Evolutionary conservation across 1,140 invertebrate genomes (phyloP).

Genomic region (Pseudomyrmex concolor): DNA sequence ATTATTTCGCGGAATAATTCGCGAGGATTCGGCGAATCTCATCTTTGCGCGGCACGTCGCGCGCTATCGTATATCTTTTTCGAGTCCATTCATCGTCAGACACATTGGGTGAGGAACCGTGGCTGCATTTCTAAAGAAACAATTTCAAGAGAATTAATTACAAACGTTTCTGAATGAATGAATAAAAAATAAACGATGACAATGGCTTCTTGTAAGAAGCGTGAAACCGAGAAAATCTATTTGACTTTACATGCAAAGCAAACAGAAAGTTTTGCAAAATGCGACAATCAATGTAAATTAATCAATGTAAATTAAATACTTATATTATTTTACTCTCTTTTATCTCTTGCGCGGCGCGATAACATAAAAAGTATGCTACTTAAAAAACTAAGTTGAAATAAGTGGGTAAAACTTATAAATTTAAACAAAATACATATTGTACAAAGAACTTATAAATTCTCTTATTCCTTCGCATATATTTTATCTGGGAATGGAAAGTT

Average conservation of each 20-base stretch:
- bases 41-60: conserved; percentile 21
- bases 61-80: conserved; percentile 48
- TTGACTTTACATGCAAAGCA: too few relatives aligned
- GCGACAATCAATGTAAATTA: neutral
- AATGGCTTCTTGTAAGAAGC: neutral
- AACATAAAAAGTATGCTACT: too few relatives aligned
- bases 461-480: neutral
- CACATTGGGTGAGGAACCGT: neutral
- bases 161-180: conserved; percentile 1
- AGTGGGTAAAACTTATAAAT: too few relatives aligned
- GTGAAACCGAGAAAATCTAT: neutral
- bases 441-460: neutral
- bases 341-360: too few relatives aligned
- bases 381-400: too few relatives aligned
- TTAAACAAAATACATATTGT: neutral
- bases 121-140: neutral
- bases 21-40: conserved; percentile 44
- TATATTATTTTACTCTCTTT: too few relatives aligned
- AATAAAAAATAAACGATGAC: neutral
- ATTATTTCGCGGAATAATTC: conserved; percentile 47
- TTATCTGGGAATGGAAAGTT: neutral
- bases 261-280: too few relatives aligned
- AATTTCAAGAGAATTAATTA: neutral
- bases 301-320: too few relatives aligned
- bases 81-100: conserved; percentile 15